phyloP scores from a whole-genome alignment of 2,113 vertebrate genomes.

The Callithrix jacchus region DNA sequence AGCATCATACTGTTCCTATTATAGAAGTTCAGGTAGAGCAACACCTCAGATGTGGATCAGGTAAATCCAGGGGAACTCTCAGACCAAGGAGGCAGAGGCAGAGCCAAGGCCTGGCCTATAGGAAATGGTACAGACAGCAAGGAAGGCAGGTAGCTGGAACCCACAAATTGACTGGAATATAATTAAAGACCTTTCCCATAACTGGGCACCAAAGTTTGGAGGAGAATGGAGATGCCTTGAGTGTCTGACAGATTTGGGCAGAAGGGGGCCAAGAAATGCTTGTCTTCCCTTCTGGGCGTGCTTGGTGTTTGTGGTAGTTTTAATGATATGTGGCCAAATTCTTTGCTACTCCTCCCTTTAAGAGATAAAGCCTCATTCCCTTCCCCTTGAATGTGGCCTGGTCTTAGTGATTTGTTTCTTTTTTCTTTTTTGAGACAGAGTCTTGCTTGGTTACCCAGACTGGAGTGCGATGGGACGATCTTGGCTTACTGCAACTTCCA shows the following conservation, averaged over 20 bases:
- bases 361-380: not conserved
- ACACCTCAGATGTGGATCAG: not conserved
- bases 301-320: not conserved
- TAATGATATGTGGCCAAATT: not conserved
- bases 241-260: not conserved
- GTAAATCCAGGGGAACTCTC: not conserved
- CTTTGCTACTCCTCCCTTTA: not conserved
- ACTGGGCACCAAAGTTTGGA: not conserved
- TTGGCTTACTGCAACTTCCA: too few relatives aligned
- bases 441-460: too few relatives aligned
- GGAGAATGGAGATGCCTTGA: not conserved
- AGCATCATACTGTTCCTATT: not conserved
- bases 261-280: not conserved
- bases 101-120: not conserved
- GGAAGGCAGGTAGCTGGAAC: not conserved
- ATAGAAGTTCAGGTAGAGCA: not conserved
- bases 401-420: slow-evolving; percentile 3
- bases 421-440: too few relatives aligned
- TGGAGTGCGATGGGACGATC: too few relatives aligned
- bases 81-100: not conserved
- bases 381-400: not conserved
- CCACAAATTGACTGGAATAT: not conserved
- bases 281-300: not conserved
- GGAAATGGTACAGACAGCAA: not conserved
- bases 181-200: not conserved